Conservation (phyloP, 2,888 invertebrate species). For the Danaus chrysippus region DNA sequence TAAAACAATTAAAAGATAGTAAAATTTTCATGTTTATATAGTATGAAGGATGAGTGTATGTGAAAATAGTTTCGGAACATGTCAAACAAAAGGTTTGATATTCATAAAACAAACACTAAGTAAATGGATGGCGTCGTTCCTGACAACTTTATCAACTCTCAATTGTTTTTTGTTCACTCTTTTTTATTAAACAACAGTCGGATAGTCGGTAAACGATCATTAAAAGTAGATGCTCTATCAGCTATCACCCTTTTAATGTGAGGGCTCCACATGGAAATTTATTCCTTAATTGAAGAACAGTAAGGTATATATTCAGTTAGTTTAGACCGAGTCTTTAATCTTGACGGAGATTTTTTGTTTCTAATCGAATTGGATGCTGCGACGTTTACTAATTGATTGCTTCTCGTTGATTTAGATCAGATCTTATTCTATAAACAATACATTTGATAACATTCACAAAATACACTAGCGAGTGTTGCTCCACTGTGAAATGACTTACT, state of each 20-base stretch:
- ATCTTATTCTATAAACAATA: constrained; percentile 23
- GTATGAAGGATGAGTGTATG: too few species aligned
- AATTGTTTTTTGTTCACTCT: constrained; percentile 42
- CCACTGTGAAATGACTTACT: too few species aligned
- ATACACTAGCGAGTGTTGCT: too few species aligned
- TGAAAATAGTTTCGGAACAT: too few species aligned
- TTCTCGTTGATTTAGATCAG: constrained; percentile 33
- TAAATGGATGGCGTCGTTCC: constrained; percentile 20
- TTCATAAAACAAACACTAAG: constrained; percentile 19
- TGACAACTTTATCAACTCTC: constrained; percentile 28
- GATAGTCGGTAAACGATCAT: constrained; percentile 67
- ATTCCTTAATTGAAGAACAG: constrained; percentile 1
- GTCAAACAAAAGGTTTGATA: background rate
- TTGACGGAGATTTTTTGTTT: constrained; percentile 44
- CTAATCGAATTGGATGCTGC: constrained; percentile 57
- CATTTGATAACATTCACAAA: constrained; percentile 3
- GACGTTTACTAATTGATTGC: constrained; percentile 67
- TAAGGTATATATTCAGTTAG: background rate
- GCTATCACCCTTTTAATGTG: constrained; percentile 44
- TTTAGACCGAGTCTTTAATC: constrained; percentile 10
- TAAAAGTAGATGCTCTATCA: constrained; percentile 61
- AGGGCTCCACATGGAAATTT: constrained; percentile 13
- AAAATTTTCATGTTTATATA: too few species aligned
- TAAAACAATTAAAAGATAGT: too few species aligned
- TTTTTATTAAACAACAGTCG: constrained; percentile 54